A percentile compares a stretch with the other conserved stretches of the same genome.
Conservation (phyloP, 2,113 vertebrate genomes). For the Coracopsis vasa region DNA sequence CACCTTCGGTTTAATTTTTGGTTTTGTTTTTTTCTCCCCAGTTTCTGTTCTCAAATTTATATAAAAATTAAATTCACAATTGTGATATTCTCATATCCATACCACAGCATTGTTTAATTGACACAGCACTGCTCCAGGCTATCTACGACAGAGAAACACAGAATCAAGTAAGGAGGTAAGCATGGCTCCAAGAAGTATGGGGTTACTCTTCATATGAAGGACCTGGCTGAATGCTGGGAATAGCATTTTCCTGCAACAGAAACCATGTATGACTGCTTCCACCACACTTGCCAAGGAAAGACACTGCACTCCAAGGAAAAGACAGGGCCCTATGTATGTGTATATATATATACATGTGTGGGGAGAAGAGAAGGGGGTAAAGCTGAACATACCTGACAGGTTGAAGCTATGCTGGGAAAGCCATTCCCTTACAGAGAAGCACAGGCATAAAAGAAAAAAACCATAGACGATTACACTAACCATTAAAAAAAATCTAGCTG, state of each 20-base stretch:
- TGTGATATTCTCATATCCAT: background rate
- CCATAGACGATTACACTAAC: background rate
- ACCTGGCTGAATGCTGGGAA: background rate
- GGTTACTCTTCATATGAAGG: background rate
- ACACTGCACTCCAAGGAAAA: background rate
- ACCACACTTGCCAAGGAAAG: background rate
- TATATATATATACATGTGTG: accelerated
- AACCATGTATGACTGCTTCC: background rate
- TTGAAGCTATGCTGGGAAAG: background rate
- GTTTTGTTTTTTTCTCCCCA: accelerated
- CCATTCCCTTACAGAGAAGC: background rate
- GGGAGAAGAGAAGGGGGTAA: background rate
- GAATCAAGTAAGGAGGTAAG: background rate
- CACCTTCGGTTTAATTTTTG: background rate
- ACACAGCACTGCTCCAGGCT: background rate
- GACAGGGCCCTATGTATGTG: background rate
- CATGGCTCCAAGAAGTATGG: background rate
- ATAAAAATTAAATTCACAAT: background rate
- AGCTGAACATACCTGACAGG: background rate
- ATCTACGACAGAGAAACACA: background rate
- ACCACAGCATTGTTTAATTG: background rate
- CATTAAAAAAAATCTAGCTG: background rate
- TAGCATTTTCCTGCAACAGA: background rate
- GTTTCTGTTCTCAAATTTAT: background rate
- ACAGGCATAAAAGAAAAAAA: background rate